phyloP scores from a whole-genome alignment of 2,797 vertebrate species.

The Coreius guichenoti region DNA sequence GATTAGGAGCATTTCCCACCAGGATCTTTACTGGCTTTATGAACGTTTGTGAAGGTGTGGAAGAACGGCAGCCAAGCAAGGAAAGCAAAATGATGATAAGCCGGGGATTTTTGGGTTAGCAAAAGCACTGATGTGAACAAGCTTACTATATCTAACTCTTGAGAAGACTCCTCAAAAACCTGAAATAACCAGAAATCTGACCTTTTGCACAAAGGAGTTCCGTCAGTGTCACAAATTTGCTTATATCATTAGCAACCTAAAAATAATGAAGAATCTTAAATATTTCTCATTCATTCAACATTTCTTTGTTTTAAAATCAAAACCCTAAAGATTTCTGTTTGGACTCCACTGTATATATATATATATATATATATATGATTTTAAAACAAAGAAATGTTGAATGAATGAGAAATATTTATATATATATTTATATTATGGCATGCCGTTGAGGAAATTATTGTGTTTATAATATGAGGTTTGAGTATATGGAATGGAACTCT shows the following conservation, averaged over 20 bases:
- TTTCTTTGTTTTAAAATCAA: slow-evolving; percentile 16
- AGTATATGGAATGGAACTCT: no score
- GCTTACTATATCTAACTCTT: slow-evolving; percentile 51
- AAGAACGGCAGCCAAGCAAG: slow-evolving; percentile 35
- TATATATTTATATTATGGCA: no score
- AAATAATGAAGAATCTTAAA: not conserved
- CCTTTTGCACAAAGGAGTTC: not conserved
- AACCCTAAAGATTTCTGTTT: not conserved
- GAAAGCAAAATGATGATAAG: slow-evolving; percentile 34
- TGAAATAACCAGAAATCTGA: slow-evolving; percentile 30
- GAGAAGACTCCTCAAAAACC: slow-evolving; percentile 40
- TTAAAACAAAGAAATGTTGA: no score
- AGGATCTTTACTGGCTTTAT: slow-evolving; percentile 47
- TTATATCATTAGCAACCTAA: not conserved
- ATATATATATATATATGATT: no score
- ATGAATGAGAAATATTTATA: no score
- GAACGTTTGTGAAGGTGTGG: slow-evolving; percentile 39
- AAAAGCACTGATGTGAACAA: slow-evolving; percentile 49
- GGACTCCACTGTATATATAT: no score
- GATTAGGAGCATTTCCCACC: slow-evolving; percentile 51
- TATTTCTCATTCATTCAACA: not conserved
- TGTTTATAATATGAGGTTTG: no score
- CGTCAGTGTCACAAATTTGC: not conserved
- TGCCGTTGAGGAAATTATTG: no score
- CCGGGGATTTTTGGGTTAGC: slow-evolving; percentile 33